Evolutionary conservation across 2,113 vertebrate species (phyloP).

Genomic region (Spea bombifrons): DNA sequence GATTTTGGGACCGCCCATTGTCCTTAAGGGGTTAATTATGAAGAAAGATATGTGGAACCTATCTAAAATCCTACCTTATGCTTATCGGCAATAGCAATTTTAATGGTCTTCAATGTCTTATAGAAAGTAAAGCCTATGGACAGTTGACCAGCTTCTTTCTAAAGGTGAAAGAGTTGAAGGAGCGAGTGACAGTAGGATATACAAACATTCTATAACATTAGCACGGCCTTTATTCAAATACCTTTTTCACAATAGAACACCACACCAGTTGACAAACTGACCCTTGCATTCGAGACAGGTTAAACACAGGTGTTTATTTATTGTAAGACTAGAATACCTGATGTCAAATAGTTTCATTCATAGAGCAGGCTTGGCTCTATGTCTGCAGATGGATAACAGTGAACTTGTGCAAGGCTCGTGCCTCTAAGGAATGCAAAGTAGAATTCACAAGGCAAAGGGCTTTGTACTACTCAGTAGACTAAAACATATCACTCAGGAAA

Average conservation of each 20-base stretch:
- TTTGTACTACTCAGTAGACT: slow-evolving; percentile 7
- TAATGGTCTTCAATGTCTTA: too few species aligned
- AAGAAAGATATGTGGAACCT: too few species aligned
- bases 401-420: slow-evolving; percentile 38
- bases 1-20: too few species aligned
- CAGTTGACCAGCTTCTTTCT: background rate
- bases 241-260: slow-evolving; percentile 15
- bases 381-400: slow-evolving; percentile 23
- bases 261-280: slow-evolving; percentile 19
- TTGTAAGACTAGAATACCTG: slow-evolving; percentile 25
- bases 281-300: slow-evolving; percentile 13
- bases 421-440: slow-evolving; percentile 31
- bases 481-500: slow-evolving; percentile 16
- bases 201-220: slow-evolving; percentile 5
- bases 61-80: too few species aligned
- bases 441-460: slow-evolving; percentile 19
- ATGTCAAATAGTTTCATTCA: slow-evolving; percentile 22
- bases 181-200: background rate
- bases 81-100: too few species aligned
- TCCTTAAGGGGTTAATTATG: too few species aligned
- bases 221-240: background rate
- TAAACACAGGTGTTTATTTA: slow-evolving; percentile 40
- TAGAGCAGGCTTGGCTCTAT: slow-evolving; percentile 17
- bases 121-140: too few species aligned
- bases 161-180: background rate